These are phyloP conservation scores for Sebastes taczanowskii DNA, from an alignment of 2,797 vertebrate genomes.

Conservation along the genomic window DNA sequence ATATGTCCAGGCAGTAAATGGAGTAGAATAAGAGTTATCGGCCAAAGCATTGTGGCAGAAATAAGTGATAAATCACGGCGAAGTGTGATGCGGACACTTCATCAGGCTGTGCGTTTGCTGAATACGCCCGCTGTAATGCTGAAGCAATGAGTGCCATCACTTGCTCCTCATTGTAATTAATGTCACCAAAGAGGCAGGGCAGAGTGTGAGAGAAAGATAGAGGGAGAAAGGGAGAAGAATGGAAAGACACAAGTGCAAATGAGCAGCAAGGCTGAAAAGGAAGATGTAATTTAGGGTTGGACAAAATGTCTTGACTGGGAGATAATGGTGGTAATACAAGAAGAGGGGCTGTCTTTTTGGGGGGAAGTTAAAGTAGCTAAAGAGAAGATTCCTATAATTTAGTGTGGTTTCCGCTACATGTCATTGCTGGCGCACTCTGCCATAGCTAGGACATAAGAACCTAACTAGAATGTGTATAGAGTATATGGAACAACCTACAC, in stretches of 20 bases:
- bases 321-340: constrained; percentile 14
- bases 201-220: constrained; percentile 31
- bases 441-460: background rate
- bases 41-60: constrained; percentile 57
- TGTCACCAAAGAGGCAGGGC: constrained; percentile 47
- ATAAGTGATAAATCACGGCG: constrained; percentile 69
- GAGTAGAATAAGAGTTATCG: constrained; percentile 48
- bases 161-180: constrained; percentile 70
- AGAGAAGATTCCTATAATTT: background rate
- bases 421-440: background rate
- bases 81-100: constrained; percentile 61
- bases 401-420: background rate
- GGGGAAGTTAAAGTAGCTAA: background rate
- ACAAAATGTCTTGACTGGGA: constrained; percentile 1
- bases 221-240: constrained; percentile 29
- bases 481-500: background rate
- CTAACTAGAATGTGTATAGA: background rate
- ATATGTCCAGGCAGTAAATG: constrained; percentile 44
- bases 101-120: constrained; percentile 59
- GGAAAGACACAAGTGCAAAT: constrained; percentile 48
- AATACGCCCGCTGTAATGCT: constrained; percentile 52
- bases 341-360: background rate
- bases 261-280: constrained; percentile 30
- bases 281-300: constrained; percentile 41
- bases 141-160: constrained; percentile 54